Percentiles rank a stretch among this genome's conserved stretches.
phyloP scores from a whole-genome alignment of 1,140 invertebrate genomes.

The Anastatus disparis region DNA sequence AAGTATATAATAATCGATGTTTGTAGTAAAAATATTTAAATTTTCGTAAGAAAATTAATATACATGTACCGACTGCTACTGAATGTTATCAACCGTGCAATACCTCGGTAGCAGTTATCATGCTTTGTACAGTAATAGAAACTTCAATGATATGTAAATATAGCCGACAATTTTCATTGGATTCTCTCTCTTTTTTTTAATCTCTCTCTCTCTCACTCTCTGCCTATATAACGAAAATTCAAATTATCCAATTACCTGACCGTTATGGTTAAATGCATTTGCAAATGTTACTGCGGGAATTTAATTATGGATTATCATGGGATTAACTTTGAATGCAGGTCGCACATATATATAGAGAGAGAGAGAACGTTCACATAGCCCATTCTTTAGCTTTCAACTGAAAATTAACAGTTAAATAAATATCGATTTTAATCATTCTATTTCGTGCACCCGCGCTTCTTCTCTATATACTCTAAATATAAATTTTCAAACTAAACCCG shows the following conservation, averaged over 20 bases:
- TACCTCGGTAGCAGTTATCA: conserved; percentile 16
- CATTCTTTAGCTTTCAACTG: not conserved
- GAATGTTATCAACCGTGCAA: conserved; percentile 19
- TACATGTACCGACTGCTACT: conserved; percentile 26
- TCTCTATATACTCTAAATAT: no score
- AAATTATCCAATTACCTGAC: conserved; percentile 18
- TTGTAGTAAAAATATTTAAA: no score
- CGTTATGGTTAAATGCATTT: conserved; percentile 9
- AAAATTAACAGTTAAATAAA: not conserved
- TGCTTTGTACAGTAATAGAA: conserved; percentile 27
- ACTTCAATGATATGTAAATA: conserved; percentile 25
- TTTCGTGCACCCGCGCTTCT: no score
- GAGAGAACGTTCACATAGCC: no score
- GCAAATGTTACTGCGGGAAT: conserved; percentile 10
- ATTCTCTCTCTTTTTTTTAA: no score
- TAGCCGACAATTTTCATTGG: no score
- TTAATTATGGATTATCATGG: conserved; percentile 3
- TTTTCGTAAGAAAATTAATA: no score
- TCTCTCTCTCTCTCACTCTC: no score
- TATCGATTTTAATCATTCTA: conserved; percentile 3
- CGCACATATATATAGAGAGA: no score
- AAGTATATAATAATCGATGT: no score
- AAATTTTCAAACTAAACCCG: no score
- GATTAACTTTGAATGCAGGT: not conserved
- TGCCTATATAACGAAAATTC: no score